phyloP scores from a whole-genome alignment of 2,113 vertebrate genomes.

The Hepsetus odoe region DNA sequence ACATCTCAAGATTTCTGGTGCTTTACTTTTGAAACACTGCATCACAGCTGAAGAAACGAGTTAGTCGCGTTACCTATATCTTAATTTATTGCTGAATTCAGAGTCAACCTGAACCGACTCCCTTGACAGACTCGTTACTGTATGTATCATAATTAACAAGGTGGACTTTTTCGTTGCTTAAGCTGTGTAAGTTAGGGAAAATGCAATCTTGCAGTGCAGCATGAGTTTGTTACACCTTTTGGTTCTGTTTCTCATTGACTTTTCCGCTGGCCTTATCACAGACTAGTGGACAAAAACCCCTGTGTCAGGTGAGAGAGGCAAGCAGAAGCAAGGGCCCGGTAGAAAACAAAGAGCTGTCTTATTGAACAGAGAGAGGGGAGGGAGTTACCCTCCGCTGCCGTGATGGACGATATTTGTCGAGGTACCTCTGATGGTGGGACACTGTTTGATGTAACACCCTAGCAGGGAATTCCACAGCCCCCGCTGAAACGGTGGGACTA shows the following conservation, averaged over 20 bases:
- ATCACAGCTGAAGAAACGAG: conserved; percentile 13
- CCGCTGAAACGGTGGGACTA: conserved; percentile 71
- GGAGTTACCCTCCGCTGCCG: conserved; percentile 51
- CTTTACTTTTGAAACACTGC: conserved; percentile 46
- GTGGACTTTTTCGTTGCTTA: conserved; percentile 14
- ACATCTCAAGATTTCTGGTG: conserved; percentile 55
- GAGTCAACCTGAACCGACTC: conserved; percentile 12
- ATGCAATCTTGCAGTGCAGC: not conserved
- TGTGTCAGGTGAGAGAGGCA: conserved; percentile 3
- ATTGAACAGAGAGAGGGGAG: conserved; percentile 23
- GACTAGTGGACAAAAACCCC: conserved; percentile 6
- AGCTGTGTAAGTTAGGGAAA: not conserved
- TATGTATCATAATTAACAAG: conserved; percentile 26
- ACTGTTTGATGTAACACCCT: conserved; percentile 85
- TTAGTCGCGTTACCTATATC: conserved; percentile 17
- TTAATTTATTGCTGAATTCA: conserved; percentile 47
- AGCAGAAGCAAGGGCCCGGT: not conserved
- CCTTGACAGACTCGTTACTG: conserved; percentile 34
- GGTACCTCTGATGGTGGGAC: conserved; percentile 70
- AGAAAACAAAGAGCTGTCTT: conserved; percentile 48
- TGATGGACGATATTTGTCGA: conserved; percentile 66
- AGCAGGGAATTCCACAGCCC: conserved; percentile 81
- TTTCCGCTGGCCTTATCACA: conserved; percentile 2
- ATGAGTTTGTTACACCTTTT: conserved; percentile 7
- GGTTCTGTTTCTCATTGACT: not conserved